These are phyloP conservation scores for Scomber japonicus DNA, from an alignment of 2,113 vertebrate species.

Conservation along the genomic window DNA sequence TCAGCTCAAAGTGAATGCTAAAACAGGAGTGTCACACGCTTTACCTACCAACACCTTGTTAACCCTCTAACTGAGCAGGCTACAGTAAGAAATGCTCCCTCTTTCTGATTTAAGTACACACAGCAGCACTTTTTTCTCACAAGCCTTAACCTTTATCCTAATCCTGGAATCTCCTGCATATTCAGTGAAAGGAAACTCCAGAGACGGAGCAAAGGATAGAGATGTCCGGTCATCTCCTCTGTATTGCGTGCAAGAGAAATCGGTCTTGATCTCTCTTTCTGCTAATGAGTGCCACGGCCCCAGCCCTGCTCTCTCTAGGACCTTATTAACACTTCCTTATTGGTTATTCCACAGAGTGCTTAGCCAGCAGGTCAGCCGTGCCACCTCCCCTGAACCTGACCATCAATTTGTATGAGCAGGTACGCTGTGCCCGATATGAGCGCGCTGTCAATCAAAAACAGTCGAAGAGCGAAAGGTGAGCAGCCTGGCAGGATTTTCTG, in stretches of 20 bases:
- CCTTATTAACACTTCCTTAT: conserved; percentile 70
- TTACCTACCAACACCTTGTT: not conserved
- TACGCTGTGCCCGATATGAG: not conserved
- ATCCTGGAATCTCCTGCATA: conserved; percentile 32
- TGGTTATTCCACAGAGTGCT: conserved; percentile 68
- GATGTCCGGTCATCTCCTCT: conserved; percentile 31
- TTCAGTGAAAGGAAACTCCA: conserved; percentile 36
- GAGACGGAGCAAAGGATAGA: conserved; percentile 5
- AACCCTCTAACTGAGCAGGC: not conserved
- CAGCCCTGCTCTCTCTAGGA: conserved; percentile 45
- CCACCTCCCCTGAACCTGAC: conserved; percentile 61
- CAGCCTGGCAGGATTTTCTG: not conserved
- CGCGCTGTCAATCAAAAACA: conserved; percentile 65
- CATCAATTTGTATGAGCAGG: conserved; percentile 60
- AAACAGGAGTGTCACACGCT: conserved; percentile 12
- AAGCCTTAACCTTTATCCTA: conserved; percentile 23
- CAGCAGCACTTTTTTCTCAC: not conserved
- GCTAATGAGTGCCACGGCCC: conserved; percentile 66
- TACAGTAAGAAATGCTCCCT: not conserved
- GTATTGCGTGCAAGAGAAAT: conserved; percentile 34
- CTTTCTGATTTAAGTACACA: not conserved
- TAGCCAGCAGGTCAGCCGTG: conserved; percentile 65
- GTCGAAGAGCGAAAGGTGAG: not conserved
- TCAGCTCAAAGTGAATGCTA: conserved; percentile 28
- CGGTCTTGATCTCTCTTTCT: conserved; percentile 37